Base-by-base conservation (phyloP, 2,888 invertebrate genomes). In the Thalpophila matura region DNA sequence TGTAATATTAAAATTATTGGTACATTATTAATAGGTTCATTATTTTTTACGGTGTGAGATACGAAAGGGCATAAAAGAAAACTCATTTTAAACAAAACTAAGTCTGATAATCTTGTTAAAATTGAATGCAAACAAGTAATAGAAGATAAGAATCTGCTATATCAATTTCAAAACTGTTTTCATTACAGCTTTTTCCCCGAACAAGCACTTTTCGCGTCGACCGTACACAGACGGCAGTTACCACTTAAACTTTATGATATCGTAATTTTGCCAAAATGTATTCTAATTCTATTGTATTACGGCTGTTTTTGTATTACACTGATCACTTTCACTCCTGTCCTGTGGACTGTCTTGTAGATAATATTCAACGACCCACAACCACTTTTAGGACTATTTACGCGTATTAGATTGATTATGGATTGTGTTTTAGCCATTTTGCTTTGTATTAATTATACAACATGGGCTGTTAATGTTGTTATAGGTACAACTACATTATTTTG, bases 321-420 rank as follows among this genome's bases (percentile, higher is more conserved):
- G 65, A 69, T 70, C 66, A 79, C 77, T 77, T 80, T 79, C 66
- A 79, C 79, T 77, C 59, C 53, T 70, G 56, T 68, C 58, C 76
- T 74, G 66, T 80, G 56, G 70, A 60, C 76, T 74, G 66, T 80
- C 72, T 76, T 74, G 60, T 73, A 77, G 70, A 81, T 77, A 71
- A 77, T 78, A 62, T 74, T 74, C 60, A 80, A 72, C 66, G 66
- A 53, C 58, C 55, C 63, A 74, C 66, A 66, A 67, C 66, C 53
- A 70, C 77, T 79, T 81, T 77, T 71, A 71, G 69, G 66, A 79
- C 61, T 77, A 72, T 80, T 79, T 73, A 77, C 62, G 62, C 67
- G 62, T 49, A 62, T 71, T 74, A 70, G 63, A 81, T 80, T 71
- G 79, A 79, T 80, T 67, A 62, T 75, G 69, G 74, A 77, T 77